phyloP scores from a whole-genome alignment of 2,113 vertebrate species.

The Planiliza haematocheilus region DNA sequence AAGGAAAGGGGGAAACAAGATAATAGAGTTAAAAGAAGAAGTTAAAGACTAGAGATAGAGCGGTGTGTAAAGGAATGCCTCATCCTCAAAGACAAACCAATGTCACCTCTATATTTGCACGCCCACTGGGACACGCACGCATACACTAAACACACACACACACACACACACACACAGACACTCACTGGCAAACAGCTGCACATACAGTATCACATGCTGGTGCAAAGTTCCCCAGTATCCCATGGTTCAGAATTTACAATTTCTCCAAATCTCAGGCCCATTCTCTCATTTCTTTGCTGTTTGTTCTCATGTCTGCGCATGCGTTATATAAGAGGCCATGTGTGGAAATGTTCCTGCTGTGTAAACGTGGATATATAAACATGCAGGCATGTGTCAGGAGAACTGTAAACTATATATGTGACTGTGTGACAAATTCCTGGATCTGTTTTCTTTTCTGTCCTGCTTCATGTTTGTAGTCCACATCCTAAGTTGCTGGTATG shows the following conservation, averaged over 20 bases:
- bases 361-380: not conserved
- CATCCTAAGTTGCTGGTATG: no score
- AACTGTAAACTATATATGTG: not conserved
- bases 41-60: conserved; percentile 3
- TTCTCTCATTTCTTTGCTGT: conserved; percentile 4
- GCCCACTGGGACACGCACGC: conserved; percentile 6
- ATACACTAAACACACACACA: conserved; percentile 27
- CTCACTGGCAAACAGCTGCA: conserved; percentile 24
- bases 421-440: no score
- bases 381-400: no score
- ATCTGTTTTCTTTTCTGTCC: no score
- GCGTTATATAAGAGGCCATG: not conserved
- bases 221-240: conserved; percentile 27
- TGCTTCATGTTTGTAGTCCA: no score
- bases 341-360: not conserved
- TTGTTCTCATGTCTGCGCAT: not conserved
- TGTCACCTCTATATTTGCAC: conserved; percentile 60
- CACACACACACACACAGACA: conserved; percentile 29
- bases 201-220: conserved; percentile 18
- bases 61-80: conserved; percentile 2
- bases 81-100: conserved; percentile 67
- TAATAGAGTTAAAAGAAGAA: not conserved
- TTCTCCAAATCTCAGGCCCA: not conserved
- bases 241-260: conserved; percentile 10
- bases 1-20: not conserved